A percentile compares a stretch with the other conserved stretches of the same genome.
These are phyloP conservation scores for Merops nubicus DNA, from an alignment of 2,113 vertebrate genomes.

Conservation along the genomic window DNA sequence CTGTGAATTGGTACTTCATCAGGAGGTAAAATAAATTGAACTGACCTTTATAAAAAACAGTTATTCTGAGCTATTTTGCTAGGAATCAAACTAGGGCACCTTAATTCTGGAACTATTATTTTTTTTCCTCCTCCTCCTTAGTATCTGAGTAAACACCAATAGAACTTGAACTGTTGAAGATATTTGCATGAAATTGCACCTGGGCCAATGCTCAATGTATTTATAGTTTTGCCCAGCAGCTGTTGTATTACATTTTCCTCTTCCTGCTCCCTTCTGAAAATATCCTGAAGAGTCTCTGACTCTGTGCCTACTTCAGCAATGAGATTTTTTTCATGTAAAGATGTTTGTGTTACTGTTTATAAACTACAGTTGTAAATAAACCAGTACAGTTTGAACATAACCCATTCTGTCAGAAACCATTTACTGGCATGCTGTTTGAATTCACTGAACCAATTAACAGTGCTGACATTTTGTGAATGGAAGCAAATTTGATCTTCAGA, in stretches of 20 bases:
- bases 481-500: not conserved
- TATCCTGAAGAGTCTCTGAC: constrained; percentile 64
- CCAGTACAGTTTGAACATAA: constrained; percentile 76
- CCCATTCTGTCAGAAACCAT: constrained; percentile 14
- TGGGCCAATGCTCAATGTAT: constrained; percentile 64
- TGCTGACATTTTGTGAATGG: not conserved
- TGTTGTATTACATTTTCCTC: constrained; percentile 65
- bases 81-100: constrained; percentile 73
- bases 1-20: not conserved
- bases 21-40: constrained; percentile 43
- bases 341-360: constrained; percentile 83
- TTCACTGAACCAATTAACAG: not conserved
- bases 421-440: not conserved
- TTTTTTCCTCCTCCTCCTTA: not conserved
- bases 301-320: constrained; percentile 73
- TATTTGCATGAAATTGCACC: constrained; percentile 78
- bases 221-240: constrained; percentile 64
- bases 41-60: constrained; percentile 64
- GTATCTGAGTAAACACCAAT: constrained; percentile 61
- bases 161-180: constrained; percentile 72
- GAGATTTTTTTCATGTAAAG: constrained; percentile 79
- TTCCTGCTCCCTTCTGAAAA: constrained; percentile 60
- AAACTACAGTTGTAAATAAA: constrained; percentile 85
- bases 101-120: constrained; percentile 59
- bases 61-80: constrained; percentile 63